A percentile compares a stretch with the other conserved stretches of the same genome.
Evolutionary conservation across 2,888 invertebrate genomes (phyloP).

Genomic region (Theodoxus fluviatilis): DNA sequence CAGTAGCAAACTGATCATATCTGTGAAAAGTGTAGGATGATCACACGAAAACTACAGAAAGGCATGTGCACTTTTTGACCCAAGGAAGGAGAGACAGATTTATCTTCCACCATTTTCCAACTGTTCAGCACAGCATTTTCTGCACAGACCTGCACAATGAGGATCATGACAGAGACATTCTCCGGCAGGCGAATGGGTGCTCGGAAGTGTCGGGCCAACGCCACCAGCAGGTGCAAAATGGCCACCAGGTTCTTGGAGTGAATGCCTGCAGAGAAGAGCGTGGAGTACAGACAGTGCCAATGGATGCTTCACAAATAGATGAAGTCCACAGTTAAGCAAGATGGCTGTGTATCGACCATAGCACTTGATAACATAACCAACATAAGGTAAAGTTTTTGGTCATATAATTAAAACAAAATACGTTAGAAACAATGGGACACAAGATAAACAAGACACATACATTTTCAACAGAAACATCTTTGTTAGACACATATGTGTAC

Average conservation of each 20-base stretch:
- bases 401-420: too few species aligned
- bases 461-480: too few species aligned
- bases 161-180: slow-evolving; percentile 90
- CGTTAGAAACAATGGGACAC: too few species aligned
- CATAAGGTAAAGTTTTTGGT: too few species aligned
- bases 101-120: too few species aligned
- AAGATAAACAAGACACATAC: too few species aligned
- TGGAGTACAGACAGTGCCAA: background rate
- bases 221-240: slow-evolving; percentile 91
- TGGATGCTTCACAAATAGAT: background rate
- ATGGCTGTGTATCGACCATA: too few species aligned
- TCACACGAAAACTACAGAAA: too few species aligned
- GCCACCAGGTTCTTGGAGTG: slow-evolving; percentile 97
- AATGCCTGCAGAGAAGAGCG: slow-evolving; percentile 68
- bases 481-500: too few species aligned
- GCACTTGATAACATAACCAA: too few species aligned
- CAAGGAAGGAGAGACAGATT: background rate
- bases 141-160: slow-evolving; percentile 79
- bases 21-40: too few species aligned
- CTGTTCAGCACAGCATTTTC: background rate
- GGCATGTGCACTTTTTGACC: background rate
- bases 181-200: slow-evolving; percentile 96
- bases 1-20: too few species aligned
- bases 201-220: slow-evolving; percentile 88
- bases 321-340: background rate